phyloP scores from a whole-genome alignment of 2,888 invertebrate species.

The Lasius platythorax region DNA sequence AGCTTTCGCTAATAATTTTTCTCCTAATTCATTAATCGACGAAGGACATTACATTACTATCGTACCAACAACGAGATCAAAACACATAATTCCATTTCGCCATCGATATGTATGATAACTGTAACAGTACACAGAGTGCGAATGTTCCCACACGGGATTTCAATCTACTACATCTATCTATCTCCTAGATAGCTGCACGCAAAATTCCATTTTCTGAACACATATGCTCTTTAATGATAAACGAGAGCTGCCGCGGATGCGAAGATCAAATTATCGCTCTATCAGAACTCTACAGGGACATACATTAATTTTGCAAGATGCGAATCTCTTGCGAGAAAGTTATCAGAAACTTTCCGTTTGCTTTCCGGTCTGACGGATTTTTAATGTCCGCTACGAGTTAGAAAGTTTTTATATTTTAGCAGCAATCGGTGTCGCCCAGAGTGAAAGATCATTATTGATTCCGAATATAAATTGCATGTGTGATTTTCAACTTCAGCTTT shows the following conservation, averaged over 20 bases:
- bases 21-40: constrained; percentile 21
- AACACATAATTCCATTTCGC: constrained; percentile 29
- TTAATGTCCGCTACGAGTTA: neutral
- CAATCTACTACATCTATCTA: constrained; percentile 21
- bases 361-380: constrained; percentile 2
- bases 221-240: constrained; percentile 27
- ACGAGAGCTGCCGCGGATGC: neutral
- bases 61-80: constrained; percentile 11
- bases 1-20: neutral
- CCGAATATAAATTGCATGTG: constrained; percentile 8
- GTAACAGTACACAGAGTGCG: constrained; percentile 23
- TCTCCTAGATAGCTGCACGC: neutral
- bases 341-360: constrained; percentile 8
- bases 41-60: constrained; percentile 20
- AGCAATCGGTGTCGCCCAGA: neutral
- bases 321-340: neutral
- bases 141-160: constrained; percentile 43
- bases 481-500: neutral
- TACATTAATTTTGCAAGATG: constrained; percentile 3
- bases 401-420: neutral
- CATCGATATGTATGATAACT: constrained; percentile 18
- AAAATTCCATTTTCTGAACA: constrained; percentile 32
- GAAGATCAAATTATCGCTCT: constrained; percentile 19
- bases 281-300: neutral
- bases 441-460: constrained; percentile 15